Conservation (phyloP, 1,140 invertebrate species). For the Lethrus apterus region DNA sequence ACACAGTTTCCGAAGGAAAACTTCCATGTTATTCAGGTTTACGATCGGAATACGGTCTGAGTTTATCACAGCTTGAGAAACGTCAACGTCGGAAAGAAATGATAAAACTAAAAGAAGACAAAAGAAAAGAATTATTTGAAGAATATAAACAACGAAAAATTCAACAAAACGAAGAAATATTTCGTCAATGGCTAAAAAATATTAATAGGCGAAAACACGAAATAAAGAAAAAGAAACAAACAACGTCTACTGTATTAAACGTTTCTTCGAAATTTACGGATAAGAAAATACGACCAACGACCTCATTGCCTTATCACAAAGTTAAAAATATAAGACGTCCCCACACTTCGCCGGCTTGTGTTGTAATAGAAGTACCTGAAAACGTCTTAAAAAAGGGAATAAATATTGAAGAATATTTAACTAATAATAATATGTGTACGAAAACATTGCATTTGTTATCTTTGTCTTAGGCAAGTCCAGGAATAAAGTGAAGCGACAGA, state of each 20-base stretch:
- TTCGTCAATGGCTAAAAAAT: slow-evolving; percentile 36
- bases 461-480: too few relatives aligned
- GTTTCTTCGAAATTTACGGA: background rate
- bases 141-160: slow-evolving; percentile 32
- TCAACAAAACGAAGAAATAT: slow-evolving; percentile 38
- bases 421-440: slow-evolving; percentile 22
- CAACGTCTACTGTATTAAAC: background rate
- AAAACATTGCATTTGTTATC: too few relatives aligned
- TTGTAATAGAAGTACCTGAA: slow-evolving; percentile 31
- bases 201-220: slow-evolving; percentile 25
- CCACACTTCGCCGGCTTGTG: slow-evolving; percentile 23
- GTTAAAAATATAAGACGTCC: slow-evolving; percentile 15
- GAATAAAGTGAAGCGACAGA: too few relatives aligned
- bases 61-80: slow-evolving; percentile 29
- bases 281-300: slow-evolving; percentile 29
- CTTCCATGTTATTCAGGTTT: slow-evolving; percentile 35
- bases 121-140: slow-evolving; percentile 28
- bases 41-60: slow-evolving; percentile 38
- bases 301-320: slow-evolving; percentile 18
- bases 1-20: slow-evolving; percentile 23
- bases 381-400: slow-evolving; percentile 28
- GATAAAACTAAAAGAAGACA: slow-evolving; percentile 27
- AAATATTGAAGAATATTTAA: slow-evolving; percentile 27
- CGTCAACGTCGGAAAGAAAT: slow-evolving; percentile 26
- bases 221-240: slow-evolving; percentile 5